Evolutionary conservation across 35 echinoderm and acorn worm genomes (phyloP).

Genomic region (Hemicentrotus pulcherrimus): DNA sequence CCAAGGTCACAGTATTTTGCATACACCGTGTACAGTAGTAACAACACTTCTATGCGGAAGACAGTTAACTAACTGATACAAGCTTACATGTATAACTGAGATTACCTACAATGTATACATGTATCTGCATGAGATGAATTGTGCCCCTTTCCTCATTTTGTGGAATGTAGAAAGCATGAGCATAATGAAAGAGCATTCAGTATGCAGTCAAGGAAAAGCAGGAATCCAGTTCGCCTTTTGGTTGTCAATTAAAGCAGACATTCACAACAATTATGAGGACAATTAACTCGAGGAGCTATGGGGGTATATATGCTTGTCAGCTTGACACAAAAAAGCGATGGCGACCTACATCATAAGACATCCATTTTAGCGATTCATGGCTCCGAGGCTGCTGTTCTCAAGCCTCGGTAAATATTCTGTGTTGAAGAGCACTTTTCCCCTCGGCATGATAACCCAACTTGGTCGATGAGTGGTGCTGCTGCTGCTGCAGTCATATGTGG

Average conservation of each 20-base stretch:
- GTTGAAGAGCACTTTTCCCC: constrained; percentile 33
- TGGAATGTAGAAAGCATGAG: background rate
- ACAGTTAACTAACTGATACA: too few species aligned
- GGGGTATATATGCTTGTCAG: background rate
- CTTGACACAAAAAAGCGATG: constrained; percentile 16
- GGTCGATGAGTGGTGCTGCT: background rate
- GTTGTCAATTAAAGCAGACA: constrained; percentile 11
- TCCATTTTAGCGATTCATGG: constrained; percentile 34
- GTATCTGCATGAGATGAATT: background rate
- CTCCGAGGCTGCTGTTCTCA: background rate
- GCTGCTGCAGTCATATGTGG: background rate
- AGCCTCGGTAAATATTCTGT: constrained; percentile 35
- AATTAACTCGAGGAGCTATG: background rate
- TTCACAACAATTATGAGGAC: constrained; percentile 18
- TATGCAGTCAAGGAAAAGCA: background rate
- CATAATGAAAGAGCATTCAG: background rate
- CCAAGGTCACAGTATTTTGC: too few species aligned
- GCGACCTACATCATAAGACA: constrained; percentile 39
- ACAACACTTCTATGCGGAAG: too few species aligned
- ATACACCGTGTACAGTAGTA: too few species aligned
- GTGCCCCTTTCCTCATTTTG: background rate
- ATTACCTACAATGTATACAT: background rate
- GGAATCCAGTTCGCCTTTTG: background rate
- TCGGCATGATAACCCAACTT: constrained; percentile 34
- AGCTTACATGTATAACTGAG: background rate